Conservation (phyloP, 2,888 invertebrate genomes). For the Drosophila seclusa region DNA sequence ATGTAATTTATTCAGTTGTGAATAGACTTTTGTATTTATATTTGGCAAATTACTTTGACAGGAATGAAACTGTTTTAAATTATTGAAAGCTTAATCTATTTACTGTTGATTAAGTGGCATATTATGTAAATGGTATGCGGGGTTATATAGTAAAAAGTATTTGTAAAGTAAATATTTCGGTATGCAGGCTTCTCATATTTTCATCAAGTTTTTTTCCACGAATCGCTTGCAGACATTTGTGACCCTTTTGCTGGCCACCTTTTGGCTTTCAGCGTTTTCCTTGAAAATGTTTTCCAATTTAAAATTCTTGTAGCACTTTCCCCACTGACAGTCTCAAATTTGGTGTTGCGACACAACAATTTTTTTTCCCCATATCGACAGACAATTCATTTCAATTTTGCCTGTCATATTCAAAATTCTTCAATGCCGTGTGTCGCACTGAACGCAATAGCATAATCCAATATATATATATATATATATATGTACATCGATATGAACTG, state of each 20-base stretch:
- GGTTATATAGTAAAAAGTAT: background rate
- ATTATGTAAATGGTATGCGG: background rate
- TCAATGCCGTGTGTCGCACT: constrained; percentile 25
- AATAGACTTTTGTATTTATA: background rate
- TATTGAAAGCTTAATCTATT: constrained; percentile 20
- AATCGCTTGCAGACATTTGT: background rate
- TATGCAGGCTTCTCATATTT: background rate
- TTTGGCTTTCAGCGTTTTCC: constrained; percentile 14
- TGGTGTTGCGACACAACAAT: constrained; percentile 40
- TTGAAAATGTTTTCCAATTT: constrained; percentile 38
- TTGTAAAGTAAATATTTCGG: background rate
- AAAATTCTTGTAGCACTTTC: constrained; percentile 26
- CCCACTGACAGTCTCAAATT: constrained; percentile 55
- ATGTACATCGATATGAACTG: constrained; percentile 64
- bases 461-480: constrained; percentile 8
- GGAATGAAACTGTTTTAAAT: constrained; percentile 29
- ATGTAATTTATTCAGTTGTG: constrained; percentile 2
- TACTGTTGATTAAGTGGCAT: constrained; percentile 22
- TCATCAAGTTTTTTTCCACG: background rate
- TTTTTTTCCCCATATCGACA: constrained; percentile 21
- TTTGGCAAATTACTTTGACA: constrained; percentile 23
- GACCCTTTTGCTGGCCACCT: constrained; percentile 10
- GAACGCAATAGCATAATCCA: constrained; percentile 17
- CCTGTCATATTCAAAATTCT: constrained; percentile 36
- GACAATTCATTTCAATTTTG: constrained; percentile 53